Conservation (phyloP, 2,888 invertebrate species). For the Polydrusus pterygomalis region DNA sequence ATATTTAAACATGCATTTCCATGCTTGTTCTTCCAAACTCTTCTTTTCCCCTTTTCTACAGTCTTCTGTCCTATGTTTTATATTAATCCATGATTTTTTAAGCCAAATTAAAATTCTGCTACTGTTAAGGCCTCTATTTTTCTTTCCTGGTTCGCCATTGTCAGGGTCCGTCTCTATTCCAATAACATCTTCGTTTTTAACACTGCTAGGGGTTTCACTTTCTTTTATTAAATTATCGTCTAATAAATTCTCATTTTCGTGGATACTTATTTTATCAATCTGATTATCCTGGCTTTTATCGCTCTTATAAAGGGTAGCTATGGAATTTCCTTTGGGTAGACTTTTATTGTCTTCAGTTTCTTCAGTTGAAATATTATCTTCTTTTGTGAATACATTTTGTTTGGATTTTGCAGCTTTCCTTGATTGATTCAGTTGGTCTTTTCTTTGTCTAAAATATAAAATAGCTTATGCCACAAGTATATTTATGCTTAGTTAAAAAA, state of each 20-base stretch:
- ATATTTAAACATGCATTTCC: constrained; percentile 23
- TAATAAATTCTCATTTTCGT: constrained; percentile 5
- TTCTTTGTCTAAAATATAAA: constrained; percentile 39
- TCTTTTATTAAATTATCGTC: neutral
- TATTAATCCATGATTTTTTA: constrained; percentile 43
- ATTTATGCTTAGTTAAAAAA: too few relatives aligned
- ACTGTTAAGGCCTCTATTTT: constrained; percentile 14
- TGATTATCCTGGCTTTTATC: neutral
- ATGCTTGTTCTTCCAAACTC: neutral
- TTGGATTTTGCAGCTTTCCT: neutral
- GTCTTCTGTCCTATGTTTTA: constrained; percentile 35
- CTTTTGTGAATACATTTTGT: constrained; percentile 3
- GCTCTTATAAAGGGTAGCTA: constrained; percentile 34
- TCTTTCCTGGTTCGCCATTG: neutral
- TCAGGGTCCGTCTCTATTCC: constrained; percentile 10
- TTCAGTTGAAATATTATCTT: neutral
- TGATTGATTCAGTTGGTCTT: constrained; percentile 32
- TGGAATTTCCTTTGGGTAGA: constrained; percentile 12
- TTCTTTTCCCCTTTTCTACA: constrained; percentile 23
- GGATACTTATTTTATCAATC: neutral
- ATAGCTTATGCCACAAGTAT: too few relatives aligned
- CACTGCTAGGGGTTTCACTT: neutral
- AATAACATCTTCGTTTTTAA: neutral
- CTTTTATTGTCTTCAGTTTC: constrained; percentile 22
- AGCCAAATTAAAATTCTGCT: constrained; percentile 46